Evolutionary conservation across 2,888 invertebrate species (phyloP).

Genomic region (Heteromurus nitidus): DNA sequence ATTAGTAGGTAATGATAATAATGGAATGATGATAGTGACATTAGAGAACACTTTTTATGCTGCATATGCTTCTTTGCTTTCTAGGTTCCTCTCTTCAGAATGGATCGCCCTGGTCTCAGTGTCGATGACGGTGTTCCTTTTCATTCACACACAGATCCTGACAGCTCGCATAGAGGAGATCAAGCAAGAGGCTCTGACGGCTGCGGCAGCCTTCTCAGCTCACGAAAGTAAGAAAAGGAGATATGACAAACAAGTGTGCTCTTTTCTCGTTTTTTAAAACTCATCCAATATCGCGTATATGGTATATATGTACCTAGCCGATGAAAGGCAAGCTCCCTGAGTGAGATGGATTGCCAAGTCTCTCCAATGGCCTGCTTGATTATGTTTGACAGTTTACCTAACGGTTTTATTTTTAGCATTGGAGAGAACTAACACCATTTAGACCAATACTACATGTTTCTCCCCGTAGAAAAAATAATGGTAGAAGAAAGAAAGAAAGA

Average conservation of each 20-base stretch:
- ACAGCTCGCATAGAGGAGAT: constrained; percentile 72
- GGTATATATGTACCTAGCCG: too few species aligned
- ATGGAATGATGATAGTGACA: constrained; percentile 36
- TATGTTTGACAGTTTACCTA: constrained; percentile 56
- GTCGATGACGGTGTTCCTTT: constrained; percentile 73
- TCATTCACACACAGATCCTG: constrained; percentile 73
- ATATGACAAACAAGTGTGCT: constrained; percentile 27
- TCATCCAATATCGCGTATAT: too few species aligned
- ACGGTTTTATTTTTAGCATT: constrained; percentile 59
- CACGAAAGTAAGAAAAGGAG: constrained; percentile 69
- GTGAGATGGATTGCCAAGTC: constrained; percentile 12
- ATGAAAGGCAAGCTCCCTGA: not conserved
- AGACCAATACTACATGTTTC: not conserved
- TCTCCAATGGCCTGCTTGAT: constrained; percentile 48
- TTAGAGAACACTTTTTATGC: constrained; percentile 58
- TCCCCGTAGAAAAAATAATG: not conserved
- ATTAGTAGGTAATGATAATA: constrained; percentile 28
- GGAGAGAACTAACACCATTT: constrained; percentile 9
- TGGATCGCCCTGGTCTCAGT: constrained; percentile 73
- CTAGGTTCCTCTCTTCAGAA: constrained; percentile 67
- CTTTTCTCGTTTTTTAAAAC: constrained; percentile 41
- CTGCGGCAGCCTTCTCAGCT: constrained; percentile 68
- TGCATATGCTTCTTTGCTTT: constrained; percentile 40
- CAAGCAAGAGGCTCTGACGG: constrained; percentile 70
- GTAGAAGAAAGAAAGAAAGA: not conserved